Evolutionary conservation across 64 coral and sea anemone species (phyloP).

Genomic region (Stichodactyla mertensii): DNA sequence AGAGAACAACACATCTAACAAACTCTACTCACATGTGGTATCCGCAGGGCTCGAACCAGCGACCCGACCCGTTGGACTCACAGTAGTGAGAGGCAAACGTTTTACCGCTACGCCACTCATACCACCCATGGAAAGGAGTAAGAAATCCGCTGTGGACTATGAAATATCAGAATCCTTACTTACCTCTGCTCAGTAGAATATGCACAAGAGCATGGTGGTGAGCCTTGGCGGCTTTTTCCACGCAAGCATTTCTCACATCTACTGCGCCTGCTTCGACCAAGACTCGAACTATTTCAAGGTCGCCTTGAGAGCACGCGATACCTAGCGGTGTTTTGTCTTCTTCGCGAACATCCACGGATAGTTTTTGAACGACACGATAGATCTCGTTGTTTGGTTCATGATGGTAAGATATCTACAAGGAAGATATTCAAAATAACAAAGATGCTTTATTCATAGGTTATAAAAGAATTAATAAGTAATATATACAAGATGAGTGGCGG

Average conservation of each 20-base stretch:
- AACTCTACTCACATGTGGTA: no score
- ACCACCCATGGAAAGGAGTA: no score
- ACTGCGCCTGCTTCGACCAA: slow-evolving; percentile 61
- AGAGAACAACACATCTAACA: no score
- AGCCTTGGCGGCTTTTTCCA: slow-evolving; percentile 58
- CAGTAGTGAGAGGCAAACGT: no score
- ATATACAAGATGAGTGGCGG: no score
- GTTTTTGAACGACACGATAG: not conserved
- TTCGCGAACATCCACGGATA: slow-evolving; percentile 27
- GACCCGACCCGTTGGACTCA: no score
- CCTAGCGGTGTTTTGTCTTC: slow-evolving; percentile 33
- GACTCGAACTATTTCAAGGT: slow-evolving; percentile 62
- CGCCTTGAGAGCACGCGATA: slow-evolving; percentile 50
- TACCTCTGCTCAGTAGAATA: slow-evolving; percentile 79
- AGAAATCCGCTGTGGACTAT: no score
- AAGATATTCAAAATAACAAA: not conserved
- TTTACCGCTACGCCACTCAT: no score
- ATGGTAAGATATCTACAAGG: not conserved
- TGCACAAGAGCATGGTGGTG: slow-evolving; percentile 50
- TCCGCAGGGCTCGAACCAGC: no score
- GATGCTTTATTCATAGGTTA: no score
- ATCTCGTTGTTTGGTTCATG: slow-evolving; percentile 25
- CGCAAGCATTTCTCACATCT: slow-evolving; percentile 64
- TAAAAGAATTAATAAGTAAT: no score
- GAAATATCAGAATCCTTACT: not conserved